Evolutionary conservation across 1,140 invertebrate species (phyloP).

Genomic region (Panagrolaimus sp.): DNA sequence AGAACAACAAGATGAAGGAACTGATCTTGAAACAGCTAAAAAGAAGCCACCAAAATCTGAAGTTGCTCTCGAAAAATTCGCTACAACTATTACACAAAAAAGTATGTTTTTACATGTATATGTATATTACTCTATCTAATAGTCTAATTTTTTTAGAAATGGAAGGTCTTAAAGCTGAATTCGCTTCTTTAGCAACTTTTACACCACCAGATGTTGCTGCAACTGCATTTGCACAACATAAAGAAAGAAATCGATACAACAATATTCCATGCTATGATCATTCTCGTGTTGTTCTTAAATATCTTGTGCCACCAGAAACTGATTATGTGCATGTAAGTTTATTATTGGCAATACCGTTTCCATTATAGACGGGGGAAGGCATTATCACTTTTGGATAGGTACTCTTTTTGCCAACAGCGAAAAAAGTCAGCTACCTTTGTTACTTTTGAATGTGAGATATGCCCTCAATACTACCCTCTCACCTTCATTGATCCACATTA

Average conservation of each 20-base stretch:
- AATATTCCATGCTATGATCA: slow-evolving; percentile 26
- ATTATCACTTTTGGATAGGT: no score
- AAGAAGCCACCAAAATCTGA: background rate
- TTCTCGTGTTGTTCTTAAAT: slow-evolving; percentile 30
- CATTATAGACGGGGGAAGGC: no score
- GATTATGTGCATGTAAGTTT: slow-evolving; percentile 30
- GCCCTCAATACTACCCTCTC: background rate
- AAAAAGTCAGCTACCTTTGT: no score
- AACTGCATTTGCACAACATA: slow-evolving; percentile 14
- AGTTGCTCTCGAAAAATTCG: background rate
- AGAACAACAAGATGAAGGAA: no score
- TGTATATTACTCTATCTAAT: background rate
- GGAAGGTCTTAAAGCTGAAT: slow-evolving; percentile 18
- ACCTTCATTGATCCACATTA: no score
- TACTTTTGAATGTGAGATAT: no score
- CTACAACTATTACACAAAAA: background rate
- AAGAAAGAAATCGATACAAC: slow-evolving; percentile 25
- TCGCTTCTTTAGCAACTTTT: slow-evolving; percentile 1
- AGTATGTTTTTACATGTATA: background rate
- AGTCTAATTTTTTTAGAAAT: background rate
- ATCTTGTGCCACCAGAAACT: slow-evolving; percentile 26
- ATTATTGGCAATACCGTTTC: no score
- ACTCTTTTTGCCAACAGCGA: no score
- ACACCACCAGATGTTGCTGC: slow-evolving; percentile 9
- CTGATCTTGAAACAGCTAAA: no score